phyloP scores from a whole-genome alignment of 2,113 vertebrate species.

The Sula dactylatra region DNA sequence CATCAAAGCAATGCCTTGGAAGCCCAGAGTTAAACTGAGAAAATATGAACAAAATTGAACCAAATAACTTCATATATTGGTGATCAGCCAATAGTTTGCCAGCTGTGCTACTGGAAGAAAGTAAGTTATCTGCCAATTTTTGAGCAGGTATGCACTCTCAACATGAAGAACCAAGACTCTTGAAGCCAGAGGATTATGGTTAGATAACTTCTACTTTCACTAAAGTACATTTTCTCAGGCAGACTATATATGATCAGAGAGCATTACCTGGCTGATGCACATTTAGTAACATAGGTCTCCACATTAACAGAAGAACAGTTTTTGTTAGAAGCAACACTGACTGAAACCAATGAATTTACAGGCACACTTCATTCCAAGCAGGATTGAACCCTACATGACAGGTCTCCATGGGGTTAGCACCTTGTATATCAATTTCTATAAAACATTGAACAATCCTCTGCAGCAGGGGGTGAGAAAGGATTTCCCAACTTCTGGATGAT shows the following conservation, averaged over 20 bases:
- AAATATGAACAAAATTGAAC: background rate
- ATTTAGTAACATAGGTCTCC: background rate
- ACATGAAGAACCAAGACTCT: background rate
- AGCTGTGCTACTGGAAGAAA: background rate
- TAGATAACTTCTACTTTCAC: background rate
- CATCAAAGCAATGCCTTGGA: background rate
- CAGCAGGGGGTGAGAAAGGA: background rate
- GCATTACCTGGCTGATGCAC: background rate
- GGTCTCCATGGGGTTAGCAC: background rate
- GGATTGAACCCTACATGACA: background rate
- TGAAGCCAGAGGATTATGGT: constrained; percentile 8
- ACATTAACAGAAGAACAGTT: background rate
- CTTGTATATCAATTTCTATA: background rate
- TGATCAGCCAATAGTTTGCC: background rate
- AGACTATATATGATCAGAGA: background rate
- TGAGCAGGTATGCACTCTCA: background rate
- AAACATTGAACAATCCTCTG: background rate
- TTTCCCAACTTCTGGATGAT: background rate
- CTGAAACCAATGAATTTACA: background rate
- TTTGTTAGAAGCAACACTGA: background rate
- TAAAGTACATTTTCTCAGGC: background rate
- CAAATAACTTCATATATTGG: background rate
- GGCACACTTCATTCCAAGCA: background rate
- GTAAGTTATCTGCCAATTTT: background rate
- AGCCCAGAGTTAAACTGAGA: background rate